Percentiles rank a stretch among this genome's conserved stretches.
Evolutionary conservation across 2,113 vertebrate species (phyloP).

Genomic region (Echinops telfairi): DNA sequence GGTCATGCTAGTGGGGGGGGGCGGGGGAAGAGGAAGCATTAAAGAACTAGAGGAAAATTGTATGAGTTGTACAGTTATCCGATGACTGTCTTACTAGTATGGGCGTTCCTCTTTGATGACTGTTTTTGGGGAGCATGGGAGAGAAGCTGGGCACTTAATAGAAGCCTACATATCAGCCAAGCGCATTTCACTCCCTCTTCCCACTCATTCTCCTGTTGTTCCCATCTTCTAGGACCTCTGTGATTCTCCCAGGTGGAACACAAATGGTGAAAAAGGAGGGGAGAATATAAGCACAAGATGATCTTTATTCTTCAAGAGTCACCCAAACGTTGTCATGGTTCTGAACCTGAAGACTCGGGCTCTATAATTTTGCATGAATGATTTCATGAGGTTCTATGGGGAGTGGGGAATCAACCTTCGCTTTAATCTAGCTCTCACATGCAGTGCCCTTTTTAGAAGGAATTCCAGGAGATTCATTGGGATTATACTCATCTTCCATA

Average conservation of each 20-base stretch:
- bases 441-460: not conserved
- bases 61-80: too few species aligned
- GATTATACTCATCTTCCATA: not conserved
- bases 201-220: not conserved
- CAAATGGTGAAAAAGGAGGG: conserved; percentile 28
- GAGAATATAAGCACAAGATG: not conserved
- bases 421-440: not conserved
- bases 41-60: too few species aligned
- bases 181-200: not conserved
- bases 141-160: not conserved
- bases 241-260: conserved; percentile 7
- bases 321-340: not conserved
- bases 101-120: not conserved
- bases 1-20: too few species aligned
- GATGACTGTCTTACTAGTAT: not conserved
- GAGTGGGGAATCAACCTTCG: not conserved
- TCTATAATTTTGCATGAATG: not conserved
- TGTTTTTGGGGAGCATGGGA: not conserved
- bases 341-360: not conserved
- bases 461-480: conserved; percentile 27
- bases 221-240: not conserved
- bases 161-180: not conserved
- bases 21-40: too few species aligned
- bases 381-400: not conserved
- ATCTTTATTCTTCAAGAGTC: not conserved